Evolutionary conservation across 2,888 invertebrate species (phyloP).

Genomic region (Hydrotaea cyrtoneurina): DNA sequence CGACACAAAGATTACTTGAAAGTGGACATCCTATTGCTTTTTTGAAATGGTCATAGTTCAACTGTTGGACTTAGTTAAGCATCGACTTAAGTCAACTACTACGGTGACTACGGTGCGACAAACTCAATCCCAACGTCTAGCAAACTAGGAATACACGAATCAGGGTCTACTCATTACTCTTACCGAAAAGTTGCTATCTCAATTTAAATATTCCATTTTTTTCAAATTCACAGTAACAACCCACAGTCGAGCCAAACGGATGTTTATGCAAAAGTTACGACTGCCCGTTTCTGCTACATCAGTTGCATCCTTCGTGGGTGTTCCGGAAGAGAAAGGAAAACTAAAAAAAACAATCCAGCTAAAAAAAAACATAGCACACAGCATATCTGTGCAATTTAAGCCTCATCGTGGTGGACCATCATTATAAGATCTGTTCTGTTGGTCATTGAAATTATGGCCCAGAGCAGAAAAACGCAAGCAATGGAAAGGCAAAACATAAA

Average conservation of each 20-base stretch:
- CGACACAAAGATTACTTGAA: too few relatives aligned
- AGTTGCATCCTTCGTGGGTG: background rate
- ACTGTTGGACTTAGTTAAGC: too few relatives aligned
- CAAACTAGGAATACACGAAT: too few relatives aligned
- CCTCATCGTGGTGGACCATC: background rate
- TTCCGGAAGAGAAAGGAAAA: background rate
- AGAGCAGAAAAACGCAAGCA: background rate
- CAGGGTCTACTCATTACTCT: too few relatives aligned
- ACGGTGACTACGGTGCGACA: too few relatives aligned
- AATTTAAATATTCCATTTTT: too few relatives aligned
- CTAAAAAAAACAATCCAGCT: background rate
- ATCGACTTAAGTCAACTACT: too few relatives aligned
- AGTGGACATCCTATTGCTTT: too few relatives aligned
- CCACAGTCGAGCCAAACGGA: background rate
- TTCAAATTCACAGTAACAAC: too few relatives aligned
- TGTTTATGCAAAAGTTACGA: background rate
- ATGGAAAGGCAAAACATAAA: constrained; percentile 2
- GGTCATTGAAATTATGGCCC: background rate
- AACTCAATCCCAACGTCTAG: too few relatives aligned
- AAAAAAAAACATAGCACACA: background rate
- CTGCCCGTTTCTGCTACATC: background rate
- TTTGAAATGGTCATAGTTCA: too few relatives aligned
- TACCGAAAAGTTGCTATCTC: too few relatives aligned
- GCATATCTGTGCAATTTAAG: background rate
- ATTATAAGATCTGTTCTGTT: background rate